Evolutionary conservation across 2,113 vertebrate genomes (phyloP).

Genomic region (Sebastes fasciatus): DNA sequence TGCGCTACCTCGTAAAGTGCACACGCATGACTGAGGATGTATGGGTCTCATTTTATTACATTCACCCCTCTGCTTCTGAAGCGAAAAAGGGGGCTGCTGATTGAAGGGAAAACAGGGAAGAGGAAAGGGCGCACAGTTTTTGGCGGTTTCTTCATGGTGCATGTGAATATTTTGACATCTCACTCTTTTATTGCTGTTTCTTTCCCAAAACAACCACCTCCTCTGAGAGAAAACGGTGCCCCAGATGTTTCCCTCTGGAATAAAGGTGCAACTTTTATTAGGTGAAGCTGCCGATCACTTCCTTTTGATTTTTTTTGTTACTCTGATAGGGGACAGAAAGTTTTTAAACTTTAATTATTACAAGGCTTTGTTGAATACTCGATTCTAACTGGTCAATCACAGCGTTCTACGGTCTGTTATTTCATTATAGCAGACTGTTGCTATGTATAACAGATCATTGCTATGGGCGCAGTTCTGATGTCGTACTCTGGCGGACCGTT

Average conservation of each 20-base stretch:
- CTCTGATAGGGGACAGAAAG: background rate
- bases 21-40: conserved; percentile 76
- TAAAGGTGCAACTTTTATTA: background rate
- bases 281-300: background rate
- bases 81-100: conserved; percentile 47
- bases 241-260: background rate
- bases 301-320: background rate
- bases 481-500: no score
- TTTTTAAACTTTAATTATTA: conserved; percentile 9
- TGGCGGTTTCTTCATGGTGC: background rate
- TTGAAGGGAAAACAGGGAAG: conserved; percentile 67
- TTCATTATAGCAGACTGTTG: background rate
- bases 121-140: conserved; percentile 30
- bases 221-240: background rate
- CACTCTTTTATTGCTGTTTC: conserved; percentile 18
- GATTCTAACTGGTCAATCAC: no score
- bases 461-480: no score
- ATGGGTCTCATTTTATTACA: conserved; percentile 77
- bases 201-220: conserved; percentile 28
- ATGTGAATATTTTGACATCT: conserved; percentile 43
- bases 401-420: background rate
- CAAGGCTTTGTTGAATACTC: no score
- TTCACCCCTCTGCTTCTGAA: conserved; percentile 67
- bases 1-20: conserved; percentile 67
- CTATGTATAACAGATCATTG: no score